Evolutionary conservation across 2,797 vertebrate genomes (phyloP), one percentile per base, ranked within the genome.

Genomic region (Fringilla coelebs): DNA sequence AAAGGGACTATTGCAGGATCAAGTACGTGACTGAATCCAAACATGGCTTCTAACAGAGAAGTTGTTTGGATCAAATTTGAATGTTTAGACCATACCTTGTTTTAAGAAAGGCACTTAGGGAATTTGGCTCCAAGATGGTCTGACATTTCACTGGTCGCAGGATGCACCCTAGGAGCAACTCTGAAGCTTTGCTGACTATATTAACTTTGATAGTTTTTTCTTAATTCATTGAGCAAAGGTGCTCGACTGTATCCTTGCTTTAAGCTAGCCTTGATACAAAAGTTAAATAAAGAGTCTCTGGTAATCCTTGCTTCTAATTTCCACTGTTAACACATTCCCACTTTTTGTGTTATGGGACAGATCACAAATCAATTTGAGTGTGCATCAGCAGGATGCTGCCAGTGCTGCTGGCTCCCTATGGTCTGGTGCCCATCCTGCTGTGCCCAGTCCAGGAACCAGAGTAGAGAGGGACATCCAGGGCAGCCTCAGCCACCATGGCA

Each of bases 1-100:
- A 25, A 58, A 22, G 11, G 17, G 29, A 3, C 21, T 21, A 3
- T 55, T 0, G 0, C 48, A 67, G 48, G 34, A 38, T 60, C 22
- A 11, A 3, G 17, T 38, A 10, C 14, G 19, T 40, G 20, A 24
- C 29, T 32, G 6, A 67, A 60, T 79, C 11, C 19, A n/a, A 70
- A 55, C 18, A 49, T 5, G 4, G 9, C n/a, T 77, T 90, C 34
- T 49, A n/a, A 67, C 18, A 66, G 65, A 54, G 11, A 62, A 24
- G 15, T 24, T 38, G 21, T 49, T 58, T 17, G 17, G 20, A 18
- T 75, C 4, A 62, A 82, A 46, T 77, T 45, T 49, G 36, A 52
- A 18, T 82, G 34, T 60, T 57, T 80, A 55, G 13, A 11, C 8
- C 40, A 25, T 45, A 21, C 19, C 10, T 58, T 76, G 15, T 52